Percentiles rank a stretch among this genome's conserved stretches.
phyloP scores from a whole-genome alignment of 2,113 vertebrate species.

The Chaetops frenatus region DNA sequence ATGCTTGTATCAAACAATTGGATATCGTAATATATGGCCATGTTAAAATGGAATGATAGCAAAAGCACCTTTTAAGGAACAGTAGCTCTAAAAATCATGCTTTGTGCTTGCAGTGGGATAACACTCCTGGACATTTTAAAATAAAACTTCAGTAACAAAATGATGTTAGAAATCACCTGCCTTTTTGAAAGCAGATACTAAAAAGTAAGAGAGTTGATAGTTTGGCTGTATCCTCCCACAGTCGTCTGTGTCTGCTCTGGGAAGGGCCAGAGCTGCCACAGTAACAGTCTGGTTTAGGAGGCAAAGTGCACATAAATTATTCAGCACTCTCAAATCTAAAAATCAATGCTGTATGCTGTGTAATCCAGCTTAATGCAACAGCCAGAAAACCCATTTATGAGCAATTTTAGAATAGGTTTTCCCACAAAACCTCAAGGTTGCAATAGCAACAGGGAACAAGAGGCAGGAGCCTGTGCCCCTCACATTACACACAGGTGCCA shows the following conservation, averaged over 20 bases:
- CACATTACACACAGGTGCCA: rapidly evolving
- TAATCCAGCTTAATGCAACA: constrained; percentile 9
- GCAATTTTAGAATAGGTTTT: background rate
- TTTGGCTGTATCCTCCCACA: background rate
- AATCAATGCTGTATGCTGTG: background rate
- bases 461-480: background rate
- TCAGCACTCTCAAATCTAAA: constrained; percentile 5
- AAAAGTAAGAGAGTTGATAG: background rate
- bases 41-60: background rate
- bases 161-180: background rate
- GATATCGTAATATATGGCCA: background rate
- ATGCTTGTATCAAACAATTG: background rate
- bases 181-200: background rate
- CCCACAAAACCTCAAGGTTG: background rate
- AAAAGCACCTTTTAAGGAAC: background rate
- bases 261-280: background rate
- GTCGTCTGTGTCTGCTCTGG: background rate
- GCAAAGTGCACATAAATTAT: background rate
- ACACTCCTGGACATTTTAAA: background rate
- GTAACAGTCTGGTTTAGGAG: background rate
- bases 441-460: background rate
- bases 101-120: background rate
- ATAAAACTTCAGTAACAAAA: background rate
- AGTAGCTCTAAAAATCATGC: background rate
- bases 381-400: background rate